Percentiles rank a stretch among this genome's conserved stretches.
Conservation (phyloP, 2,113 vertebrate genomes). For the Bos taurus region ARS-UCD2.0 NC_037331.1:54555001-54555500, state of each 20-base stretch:
- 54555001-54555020: constrained; percentile 73
- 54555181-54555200: constrained; percentile 29
- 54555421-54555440: constrained; percentile 27
- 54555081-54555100: constrained; percentile 41
- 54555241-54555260: constrained; percentile 11
- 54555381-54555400: constrained; percentile 61
- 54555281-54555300: background rate
- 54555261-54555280: constrained; percentile 20
- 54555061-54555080: constrained; percentile 23
- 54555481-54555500: background rate
- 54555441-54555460: constrained; percentile 39
- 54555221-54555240: constrained; percentile 9
- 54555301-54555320: background rate
- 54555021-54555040: constrained; percentile 69
- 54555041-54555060: constrained; percentile 53
- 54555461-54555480: background rate
- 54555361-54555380: constrained; percentile 15
- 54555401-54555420: background rate
- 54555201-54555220: background rate
- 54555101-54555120: constrained; percentile 20
- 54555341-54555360: background rate
- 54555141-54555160: constrained; percentile 14
- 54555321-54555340: constrained; percentile 49
- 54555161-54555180: background rate
- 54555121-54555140: constrained; percentile 19